phyloP scores from a whole-genome alignment of 2,797 vertebrate genomes.

The Rhabdomys pumilio region DNA sequence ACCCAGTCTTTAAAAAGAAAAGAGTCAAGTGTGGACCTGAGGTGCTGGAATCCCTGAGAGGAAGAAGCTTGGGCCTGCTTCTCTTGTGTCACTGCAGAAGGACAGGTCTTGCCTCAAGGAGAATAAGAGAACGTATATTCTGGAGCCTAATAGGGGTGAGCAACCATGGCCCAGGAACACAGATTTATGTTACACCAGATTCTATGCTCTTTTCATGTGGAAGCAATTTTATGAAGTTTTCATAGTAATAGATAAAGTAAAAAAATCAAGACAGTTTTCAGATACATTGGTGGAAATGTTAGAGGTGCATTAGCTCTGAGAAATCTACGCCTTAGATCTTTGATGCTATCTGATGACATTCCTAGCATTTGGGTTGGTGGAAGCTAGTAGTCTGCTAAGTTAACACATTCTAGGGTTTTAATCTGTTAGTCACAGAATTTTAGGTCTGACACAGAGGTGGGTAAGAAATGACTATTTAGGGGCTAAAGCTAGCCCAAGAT shows the following conservation, averaged over 20 bases:
- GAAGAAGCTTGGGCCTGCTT: not conserved
- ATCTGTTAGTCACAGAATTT: not conserved
- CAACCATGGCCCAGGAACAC: not conserved
- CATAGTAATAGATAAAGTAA: not conserved
- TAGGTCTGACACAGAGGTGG: not conserved
- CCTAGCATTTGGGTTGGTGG: not conserved
- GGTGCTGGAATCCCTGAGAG: not conserved
- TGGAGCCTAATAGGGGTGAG: not conserved
- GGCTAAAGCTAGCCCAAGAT: not conserved
- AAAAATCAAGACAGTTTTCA: constrained; percentile 5
- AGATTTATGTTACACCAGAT: not conserved
- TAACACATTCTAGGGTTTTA: not conserved
- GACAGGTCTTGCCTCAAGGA: not conserved
- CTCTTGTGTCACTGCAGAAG: not conserved
- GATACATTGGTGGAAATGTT: not conserved
- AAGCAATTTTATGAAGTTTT: not conserved
- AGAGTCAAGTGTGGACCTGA: not conserved
- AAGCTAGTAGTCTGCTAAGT: not conserved
- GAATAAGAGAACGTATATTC: not conserved
- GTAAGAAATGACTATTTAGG: not conserved
- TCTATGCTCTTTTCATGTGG: not conserved
- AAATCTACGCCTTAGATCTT: no score
- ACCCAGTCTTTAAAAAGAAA: not conserved
- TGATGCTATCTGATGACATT: not conserved
- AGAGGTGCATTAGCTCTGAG: no score